phyloP scores from a whole-genome alignment of 2,888 invertebrate genomes.

The Nemurella pictetii region DNA sequence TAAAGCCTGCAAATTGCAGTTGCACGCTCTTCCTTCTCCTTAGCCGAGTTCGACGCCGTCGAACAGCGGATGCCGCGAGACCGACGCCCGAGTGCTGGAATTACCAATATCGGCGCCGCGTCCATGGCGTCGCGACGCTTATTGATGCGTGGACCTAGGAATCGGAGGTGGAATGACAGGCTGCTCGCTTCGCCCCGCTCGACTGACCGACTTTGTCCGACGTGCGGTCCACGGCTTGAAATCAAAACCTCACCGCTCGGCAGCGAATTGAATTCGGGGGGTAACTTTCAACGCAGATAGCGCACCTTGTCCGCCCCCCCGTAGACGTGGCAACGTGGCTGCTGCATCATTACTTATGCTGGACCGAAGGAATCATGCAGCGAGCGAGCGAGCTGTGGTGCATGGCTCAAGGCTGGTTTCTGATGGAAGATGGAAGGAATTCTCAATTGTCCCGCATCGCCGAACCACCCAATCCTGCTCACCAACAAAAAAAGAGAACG shows the following conservation, averaged over 20 bases:
- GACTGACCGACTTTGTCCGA: not conserved
- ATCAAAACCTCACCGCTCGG: not conserved
- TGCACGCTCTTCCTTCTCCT: not conserved
- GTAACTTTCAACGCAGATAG: not conserved
- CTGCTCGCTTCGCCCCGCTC: too few relatives aligned
- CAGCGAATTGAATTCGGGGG: not conserved
- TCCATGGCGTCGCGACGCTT: not conserved
- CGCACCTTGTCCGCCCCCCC: not conserved
- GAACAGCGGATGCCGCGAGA: not conserved
- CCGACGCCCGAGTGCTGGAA: not conserved
- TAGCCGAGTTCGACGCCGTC: not conserved
- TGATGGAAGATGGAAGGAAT: slow-evolving; percentile 12
- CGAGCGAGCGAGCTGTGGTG: slow-evolving; percentile 1
- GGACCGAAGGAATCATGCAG: not conserved
- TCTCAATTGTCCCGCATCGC: slow-evolving; percentile 30
- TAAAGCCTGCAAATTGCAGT: not conserved
- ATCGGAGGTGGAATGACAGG: too few relatives aligned
- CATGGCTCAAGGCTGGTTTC: slow-evolving; percentile 24
- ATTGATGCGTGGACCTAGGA: not conserved
- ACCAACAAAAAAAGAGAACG: not conserved
- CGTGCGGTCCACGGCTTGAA: not conserved
- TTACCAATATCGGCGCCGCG: not conserved
- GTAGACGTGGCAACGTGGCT: slow-evolving; percentile 16
- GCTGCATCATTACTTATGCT: slow-evolving; percentile 22
- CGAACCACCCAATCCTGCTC: not conserved